Evolutionary conservation across 2,888 invertebrate species (phyloP), one percentile per base, ranked within the genome.

Genomic region (Noctua janthe): DNA sequence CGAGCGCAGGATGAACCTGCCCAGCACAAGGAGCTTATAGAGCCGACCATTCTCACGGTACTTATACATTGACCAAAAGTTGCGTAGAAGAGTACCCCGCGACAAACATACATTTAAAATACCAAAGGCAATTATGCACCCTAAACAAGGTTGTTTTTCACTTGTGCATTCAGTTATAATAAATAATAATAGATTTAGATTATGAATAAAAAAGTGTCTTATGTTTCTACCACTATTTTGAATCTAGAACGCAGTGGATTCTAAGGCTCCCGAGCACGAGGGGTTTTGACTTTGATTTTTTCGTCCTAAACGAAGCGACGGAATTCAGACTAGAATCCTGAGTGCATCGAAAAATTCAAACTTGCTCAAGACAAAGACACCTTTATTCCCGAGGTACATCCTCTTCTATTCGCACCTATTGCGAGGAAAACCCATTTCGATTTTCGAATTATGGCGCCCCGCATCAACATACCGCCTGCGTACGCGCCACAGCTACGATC

Each of bases 1-100:
- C 87, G 98, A 98, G n/a, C 97, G 97, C 83, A 99, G 97, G 78
- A 99, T 98, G 93, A 99, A 98, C 90, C 97, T 97, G 92, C 0
- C 1, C 0, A 7, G 0, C 15, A 23, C n/a, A 2, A 0, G 1
- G 1, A 7, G 6, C 1, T 51, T 29, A 29, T 51, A 51, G 6
- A 43, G 13, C 13, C 67, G 1, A 11, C 29, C 15, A 47, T 47
- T 43, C 23, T 67, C 20, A 43, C 23, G 23, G 2, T 23, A 6
- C 2, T 43, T 13, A 39, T 20, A 66, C 10, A 0, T 39, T 39
- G 10, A 20, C 20, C 35, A 20, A 20, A 5, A n/a, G 59, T 59
- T 29, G 59, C 64, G 1, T 10, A 4, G 8, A 20, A 39, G 1
- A 13, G 0, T 0, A 11, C 13, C n/a, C n/a, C 11, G 0, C n/a